A percentile compares a stretch with the other conserved stretches of the same genome.
phyloP scores from a whole-genome alignment of 2,797 vertebrate genomes.

The Momotus momota region DNA sequence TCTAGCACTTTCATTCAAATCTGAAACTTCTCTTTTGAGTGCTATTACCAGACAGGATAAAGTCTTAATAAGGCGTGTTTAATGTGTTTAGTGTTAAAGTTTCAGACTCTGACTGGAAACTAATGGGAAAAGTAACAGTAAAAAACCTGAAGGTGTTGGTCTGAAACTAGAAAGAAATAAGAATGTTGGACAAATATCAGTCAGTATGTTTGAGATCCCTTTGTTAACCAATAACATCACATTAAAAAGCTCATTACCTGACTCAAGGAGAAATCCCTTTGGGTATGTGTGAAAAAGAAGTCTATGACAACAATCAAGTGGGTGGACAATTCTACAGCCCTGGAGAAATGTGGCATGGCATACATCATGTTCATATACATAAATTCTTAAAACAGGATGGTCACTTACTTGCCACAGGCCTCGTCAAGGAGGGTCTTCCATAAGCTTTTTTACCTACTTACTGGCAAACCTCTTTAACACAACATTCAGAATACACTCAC shows the following conservation, averaged over 20 bases:
- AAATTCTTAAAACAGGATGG: background rate
- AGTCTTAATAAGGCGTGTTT: background rate
- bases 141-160: background rate
- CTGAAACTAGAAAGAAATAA: background rate
- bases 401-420: background rate
- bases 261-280: background rate
- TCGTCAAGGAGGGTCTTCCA: background rate
- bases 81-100: background rate
- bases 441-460: background rate
- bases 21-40: background rate
- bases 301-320: background rate
- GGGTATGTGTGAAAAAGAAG: background rate
- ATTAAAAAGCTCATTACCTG: background rate
- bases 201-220: background rate
- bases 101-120: background rate
- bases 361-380: no score
- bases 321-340: background rate
- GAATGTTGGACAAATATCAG: background rate
- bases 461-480: background rate
- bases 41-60: background rate
- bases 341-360: background rate
- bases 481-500: background rate
- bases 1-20: background rate
- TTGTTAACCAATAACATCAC: background rate
- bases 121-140: background rate